These are phyloP conservation scores for Tolypeutes matacus DNA, from an alignment of 2,797 vertebrate genomes.

Conservation along the genomic window DNA sequence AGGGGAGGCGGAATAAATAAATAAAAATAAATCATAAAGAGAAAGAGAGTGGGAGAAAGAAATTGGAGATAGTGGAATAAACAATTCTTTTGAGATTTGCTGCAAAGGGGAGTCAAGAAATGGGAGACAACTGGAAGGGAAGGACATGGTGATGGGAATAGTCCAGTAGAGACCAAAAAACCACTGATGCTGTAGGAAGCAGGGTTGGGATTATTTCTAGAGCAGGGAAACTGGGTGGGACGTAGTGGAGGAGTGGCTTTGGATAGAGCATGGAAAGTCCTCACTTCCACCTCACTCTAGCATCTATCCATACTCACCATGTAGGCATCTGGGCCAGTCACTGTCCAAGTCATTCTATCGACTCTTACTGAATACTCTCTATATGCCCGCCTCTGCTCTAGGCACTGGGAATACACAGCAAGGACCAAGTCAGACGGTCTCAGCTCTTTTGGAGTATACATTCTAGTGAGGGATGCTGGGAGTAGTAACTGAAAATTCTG, in stretches of 20 bases:
- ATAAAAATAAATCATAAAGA: too few relatives aligned
- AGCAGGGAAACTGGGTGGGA: background rate
- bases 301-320: rapidly evolving
- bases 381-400: background rate
- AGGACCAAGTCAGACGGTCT: background rate
- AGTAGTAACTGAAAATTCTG: background rate
- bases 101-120: background rate
- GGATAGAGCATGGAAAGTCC: background rate
- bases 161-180: background rate
- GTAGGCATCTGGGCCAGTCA: background rate
- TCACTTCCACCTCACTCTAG: background rate
- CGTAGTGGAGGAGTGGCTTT: background rate
- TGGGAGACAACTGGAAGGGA: background rate
- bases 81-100: background rate
- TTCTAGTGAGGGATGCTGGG: background rate
- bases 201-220: background rate
- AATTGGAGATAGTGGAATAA: background rate
- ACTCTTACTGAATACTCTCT: background rate
- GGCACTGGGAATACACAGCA: background rate
- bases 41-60: too few relatives aligned
- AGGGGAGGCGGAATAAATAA: too few relatives aligned
- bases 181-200: rapidly evolving
- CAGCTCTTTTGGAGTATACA: background rate
- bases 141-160: background rate
- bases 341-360: background rate